Conservation (phyloP, 2,113 vertebrate species). For the Aviceda subcristata region DNA sequence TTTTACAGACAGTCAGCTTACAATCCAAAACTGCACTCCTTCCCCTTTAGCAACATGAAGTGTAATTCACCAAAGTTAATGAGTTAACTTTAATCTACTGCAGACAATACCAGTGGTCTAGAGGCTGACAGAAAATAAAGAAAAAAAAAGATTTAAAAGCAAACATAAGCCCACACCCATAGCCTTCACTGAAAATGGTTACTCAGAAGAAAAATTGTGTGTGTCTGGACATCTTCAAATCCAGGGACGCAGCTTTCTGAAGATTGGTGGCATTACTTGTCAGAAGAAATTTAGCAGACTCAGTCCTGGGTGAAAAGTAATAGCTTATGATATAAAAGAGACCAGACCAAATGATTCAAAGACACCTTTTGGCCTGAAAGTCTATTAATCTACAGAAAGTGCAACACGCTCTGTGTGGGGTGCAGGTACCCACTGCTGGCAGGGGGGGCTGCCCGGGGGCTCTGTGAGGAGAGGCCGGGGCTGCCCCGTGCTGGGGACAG, state of each 20-base stretch:
- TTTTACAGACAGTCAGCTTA: not conserved
- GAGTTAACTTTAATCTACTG: not conserved
- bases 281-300: not conserved
- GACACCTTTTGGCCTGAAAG: not conserved
- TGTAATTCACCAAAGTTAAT: not conserved
- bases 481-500: not conserved
- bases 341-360: not conserved
- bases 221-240: not conserved
- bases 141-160: not conserved
- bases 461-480: not conserved
- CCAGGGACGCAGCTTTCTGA: not conserved
- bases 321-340: not conserved
- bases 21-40: not conserved
- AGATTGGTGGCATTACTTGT: not conserved
- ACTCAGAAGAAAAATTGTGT: not conserved
- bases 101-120: not conserved
- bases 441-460: rapidly evolving
- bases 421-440: not conserved
- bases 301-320: not conserved
- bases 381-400: not conserved
- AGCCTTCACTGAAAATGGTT: not conserved
- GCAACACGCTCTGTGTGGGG: not conserved
- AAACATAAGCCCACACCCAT: not conserved
- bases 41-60: not conserved
- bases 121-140: not conserved